Evolutionary conservation across 2,113 vertebrate species (phyloP).

Genomic region (Nyctereutes procyonoides): DNA sequence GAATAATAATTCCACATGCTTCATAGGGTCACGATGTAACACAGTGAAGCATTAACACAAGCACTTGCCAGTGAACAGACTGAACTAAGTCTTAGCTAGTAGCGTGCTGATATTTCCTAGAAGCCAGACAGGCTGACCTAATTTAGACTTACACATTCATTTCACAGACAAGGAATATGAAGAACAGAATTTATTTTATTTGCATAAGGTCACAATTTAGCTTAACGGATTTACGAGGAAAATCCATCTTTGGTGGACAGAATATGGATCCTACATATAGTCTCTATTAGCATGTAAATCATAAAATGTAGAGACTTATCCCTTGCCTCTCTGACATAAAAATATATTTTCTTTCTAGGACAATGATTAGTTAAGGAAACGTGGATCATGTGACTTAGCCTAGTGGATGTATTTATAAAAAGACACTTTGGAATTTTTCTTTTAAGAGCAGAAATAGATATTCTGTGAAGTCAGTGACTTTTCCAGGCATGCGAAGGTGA

Average conservation of each 20-base stretch:
- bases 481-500: background rate
- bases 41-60: background rate
- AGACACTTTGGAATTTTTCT: background rate
- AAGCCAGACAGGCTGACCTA: background rate
- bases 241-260: background rate
- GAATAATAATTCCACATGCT: background rate
- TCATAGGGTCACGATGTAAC: background rate
- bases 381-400: background rate
- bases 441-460: background rate
- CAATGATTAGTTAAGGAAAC: background rate
- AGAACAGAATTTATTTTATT: background rate
- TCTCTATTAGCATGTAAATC: background rate
- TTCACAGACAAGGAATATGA: background rate
- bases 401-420: slow-evolving; percentile 16
- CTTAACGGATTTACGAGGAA: background rate
- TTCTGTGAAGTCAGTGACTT: slow-evolving; percentile 34
- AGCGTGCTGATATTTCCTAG: background rate
- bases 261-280: background rate
- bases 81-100: background rate
- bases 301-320: background rate
- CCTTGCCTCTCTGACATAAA: slow-evolving; percentile 28
- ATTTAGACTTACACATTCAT: background rate
- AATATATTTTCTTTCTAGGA: background rate
- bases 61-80: background rate
- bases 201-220: background rate